Base-by-base conservation (phyloP, 2,113 vertebrate species). In the Elaphurus davidianus region DNA sequence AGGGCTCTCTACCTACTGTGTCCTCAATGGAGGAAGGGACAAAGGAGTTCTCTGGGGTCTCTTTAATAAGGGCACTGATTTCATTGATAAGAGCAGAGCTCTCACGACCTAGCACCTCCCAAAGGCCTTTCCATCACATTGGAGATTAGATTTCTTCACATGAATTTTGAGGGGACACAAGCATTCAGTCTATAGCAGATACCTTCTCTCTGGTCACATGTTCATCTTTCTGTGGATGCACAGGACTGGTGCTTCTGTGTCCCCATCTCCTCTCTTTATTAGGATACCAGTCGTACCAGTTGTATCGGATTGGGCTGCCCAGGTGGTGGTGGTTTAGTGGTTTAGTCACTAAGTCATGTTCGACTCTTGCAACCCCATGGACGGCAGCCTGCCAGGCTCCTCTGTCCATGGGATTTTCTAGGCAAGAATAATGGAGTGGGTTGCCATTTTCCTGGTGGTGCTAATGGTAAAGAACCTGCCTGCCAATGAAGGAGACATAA, bases 351-450 rank as follows among this genome's bases (percentile, higher is more conserved):
- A 40, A 36, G n/a, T 13, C 0, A 0, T 40, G 9, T 40, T 71
- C 10, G 0, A 13, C 40, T 71, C 67, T 40, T 13, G 67, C 0
- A 1, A 40, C n/a, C 19, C 19, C 67, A 3, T 12, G 19, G n/a
- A 71, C 19, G 23, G 10, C 19, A 71, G 10, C 19, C 67, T 71
- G 67, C 67, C 40, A 71, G n/a, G 67, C n/a, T 71, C 67, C 19
- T 71, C 67, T 40, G 10, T 40, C 67, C n/a, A 23, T 71, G n/a
- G n/a, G 67, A 71, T 71, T 71, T 71, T 36, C 4, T 36, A 71
- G 67, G 19, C 67, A 36, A 71, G 36, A 71, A 36, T 36, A 36
- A 19, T 21, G n/a, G 19, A 71, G 19, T 36, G n/a, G n/a, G 19
- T 71, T 23, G 19, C 67, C 67, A 71, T 40, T 76, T 76, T 40